A percentile compares a stretch with the other conserved stretches of the same genome.
Evolutionary conservation across 2,797 vertebrate species (phyloP).

Genomic region (Characodon lateralis): DNA sequence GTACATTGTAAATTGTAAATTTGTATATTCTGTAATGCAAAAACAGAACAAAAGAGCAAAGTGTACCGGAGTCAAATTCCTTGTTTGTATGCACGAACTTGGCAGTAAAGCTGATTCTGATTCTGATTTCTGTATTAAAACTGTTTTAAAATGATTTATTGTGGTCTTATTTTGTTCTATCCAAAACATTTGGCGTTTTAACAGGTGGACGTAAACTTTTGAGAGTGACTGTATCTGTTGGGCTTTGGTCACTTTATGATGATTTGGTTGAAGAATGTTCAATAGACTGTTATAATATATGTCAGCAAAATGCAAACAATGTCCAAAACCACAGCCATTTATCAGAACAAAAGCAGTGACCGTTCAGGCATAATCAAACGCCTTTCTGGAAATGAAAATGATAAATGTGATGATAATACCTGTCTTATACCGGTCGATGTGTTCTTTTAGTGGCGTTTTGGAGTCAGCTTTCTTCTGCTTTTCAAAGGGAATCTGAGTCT

Average conservation of each 20-base stretch:
- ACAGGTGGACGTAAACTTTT: too few species aligned
- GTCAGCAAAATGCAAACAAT: background rate
- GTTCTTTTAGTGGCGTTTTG: slow-evolving; percentile 32
- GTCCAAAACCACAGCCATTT: background rate
- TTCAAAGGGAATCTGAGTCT: slow-evolving; percentile 27
- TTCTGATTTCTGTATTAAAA: too few species aligned
- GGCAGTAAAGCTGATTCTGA: too few species aligned
- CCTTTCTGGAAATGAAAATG: slow-evolving; percentile 20
- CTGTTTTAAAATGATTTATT: too few species aligned
- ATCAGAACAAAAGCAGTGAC: slow-evolving; percentile 1
- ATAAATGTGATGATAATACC: slow-evolving; percentile 59
- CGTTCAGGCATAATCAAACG: slow-evolving; percentile 7
- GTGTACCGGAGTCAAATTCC: too few species aligned
- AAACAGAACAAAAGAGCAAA: too few species aligned
- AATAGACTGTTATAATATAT: background rate
- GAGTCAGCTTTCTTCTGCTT: slow-evolving; percentile 28
- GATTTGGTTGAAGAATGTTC: background rate
- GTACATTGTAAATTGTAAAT: too few species aligned
- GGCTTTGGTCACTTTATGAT: background rate
- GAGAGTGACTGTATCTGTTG: background rate
- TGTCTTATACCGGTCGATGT: slow-evolving; percentile 44
- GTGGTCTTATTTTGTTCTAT: too few species aligned
- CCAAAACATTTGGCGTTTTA: too few species aligned
- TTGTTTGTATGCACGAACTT: too few species aligned
- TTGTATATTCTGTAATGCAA: too few species aligned